Conservation (phyloP, 53 echinoderm and acorn worm genomes). For the Mesocentrotus franciscanus region DNA sequence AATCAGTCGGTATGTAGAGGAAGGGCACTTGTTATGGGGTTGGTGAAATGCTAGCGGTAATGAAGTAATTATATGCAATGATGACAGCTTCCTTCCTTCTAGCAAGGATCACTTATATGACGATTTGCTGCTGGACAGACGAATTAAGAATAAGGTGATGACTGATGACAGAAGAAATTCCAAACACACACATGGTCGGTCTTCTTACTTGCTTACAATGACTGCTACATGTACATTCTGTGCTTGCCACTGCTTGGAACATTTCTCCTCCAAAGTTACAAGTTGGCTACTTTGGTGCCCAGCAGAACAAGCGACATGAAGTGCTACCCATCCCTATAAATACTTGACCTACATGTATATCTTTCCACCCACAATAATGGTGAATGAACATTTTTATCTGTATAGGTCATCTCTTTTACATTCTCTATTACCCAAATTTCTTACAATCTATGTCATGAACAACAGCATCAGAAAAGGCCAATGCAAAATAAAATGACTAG, state of each 20-base stretch:
- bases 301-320: no score
- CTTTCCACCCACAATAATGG: no score
- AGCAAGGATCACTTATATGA: slow-evolving; percentile 42
- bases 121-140: slow-evolving; percentile 55
- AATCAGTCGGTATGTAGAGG: background rate
- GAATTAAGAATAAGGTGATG: slow-evolving; percentile 57
- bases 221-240: slow-evolving; percentile 4
- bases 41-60: slow-evolving; percentile 63
- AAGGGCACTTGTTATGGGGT: slow-evolving; percentile 59
- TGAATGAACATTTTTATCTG: no score
- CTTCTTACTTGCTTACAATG: background rate
- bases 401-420: no score
- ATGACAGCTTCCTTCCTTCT: slow-evolving; percentile 58
- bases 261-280: background rate
- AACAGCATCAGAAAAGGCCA: no score
- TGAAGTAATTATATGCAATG: slow-evolving; percentile 65
- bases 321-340: no score
- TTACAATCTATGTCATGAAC: no score
- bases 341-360: no score
- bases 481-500: no score
- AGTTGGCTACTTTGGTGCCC: background rate
- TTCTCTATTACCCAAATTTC: no score
- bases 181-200: slow-evolving; percentile 20
- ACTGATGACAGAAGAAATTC: slow-evolving; percentile 42
- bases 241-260: background rate